Evolutionary conservation across 1,140 invertebrate species (phyloP).

Genomic region (Dryas iulia): DNA sequence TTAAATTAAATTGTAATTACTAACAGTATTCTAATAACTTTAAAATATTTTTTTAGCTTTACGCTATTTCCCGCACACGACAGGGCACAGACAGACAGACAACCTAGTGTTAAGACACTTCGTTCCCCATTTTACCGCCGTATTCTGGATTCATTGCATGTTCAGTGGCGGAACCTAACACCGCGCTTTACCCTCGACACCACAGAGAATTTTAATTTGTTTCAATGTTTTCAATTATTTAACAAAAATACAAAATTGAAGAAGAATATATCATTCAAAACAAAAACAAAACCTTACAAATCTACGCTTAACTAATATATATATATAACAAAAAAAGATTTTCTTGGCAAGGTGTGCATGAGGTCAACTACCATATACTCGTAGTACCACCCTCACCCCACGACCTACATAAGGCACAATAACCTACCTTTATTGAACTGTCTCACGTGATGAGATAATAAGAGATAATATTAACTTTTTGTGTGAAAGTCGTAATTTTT

Average conservation of each 20-base stretch:
- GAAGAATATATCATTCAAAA: background rate
- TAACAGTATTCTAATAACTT: too few species aligned
- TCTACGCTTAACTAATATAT: background rate
- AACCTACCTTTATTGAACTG: conserved; percentile 33
- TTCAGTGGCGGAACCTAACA: background rate
- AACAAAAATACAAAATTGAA: too few species aligned
- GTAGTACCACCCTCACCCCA: conserved; percentile 20
- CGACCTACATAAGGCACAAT: conserved; percentile 42
- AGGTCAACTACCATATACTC: conserved; percentile 1
- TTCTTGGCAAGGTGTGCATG: conserved; percentile 3
- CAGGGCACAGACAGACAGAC: too few species aligned
- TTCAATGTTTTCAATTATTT: too few species aligned
- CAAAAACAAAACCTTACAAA: background rate
- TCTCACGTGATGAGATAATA: conserved; percentile 24
- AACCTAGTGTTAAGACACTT: background rate
- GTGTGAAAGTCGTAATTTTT: background rate
- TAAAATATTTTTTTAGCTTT: too few species aligned
- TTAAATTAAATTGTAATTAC: too few species aligned
- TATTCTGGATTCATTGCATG: background rate
- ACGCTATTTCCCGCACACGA: too few species aligned
- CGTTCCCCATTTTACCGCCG: background rate
- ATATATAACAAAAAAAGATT: background rate
- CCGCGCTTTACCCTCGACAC: too few species aligned
- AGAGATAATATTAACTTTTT: background rate
- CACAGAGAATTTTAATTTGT: too few species aligned